Conservation (phyloP, 2,888 invertebrate species). For the Bombylius major region DNA sequence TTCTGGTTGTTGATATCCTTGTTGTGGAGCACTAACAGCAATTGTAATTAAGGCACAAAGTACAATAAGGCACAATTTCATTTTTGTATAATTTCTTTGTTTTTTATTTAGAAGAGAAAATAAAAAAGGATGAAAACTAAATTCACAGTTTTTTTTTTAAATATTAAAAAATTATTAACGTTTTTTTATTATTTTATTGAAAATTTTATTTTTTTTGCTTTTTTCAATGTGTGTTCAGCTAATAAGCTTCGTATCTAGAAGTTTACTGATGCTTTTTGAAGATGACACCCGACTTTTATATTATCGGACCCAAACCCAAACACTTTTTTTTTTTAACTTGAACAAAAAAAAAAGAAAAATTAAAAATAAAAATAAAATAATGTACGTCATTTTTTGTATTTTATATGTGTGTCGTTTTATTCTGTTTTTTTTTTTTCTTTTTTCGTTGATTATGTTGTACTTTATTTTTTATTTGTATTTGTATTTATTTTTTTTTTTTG, state of each 20-base stretch:
- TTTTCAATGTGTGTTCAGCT: no score
- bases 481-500: neutral
- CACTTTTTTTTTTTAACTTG: neutral
- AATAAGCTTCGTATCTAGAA: constrained; percentile 4
- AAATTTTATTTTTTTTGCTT: no score
- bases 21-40: constrained; percentile 18
- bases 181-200: no score
- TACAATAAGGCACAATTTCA: constrained; percentile 17
- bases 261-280: constrained; percentile 20
- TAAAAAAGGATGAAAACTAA: neutral
- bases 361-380: neutral
- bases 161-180: no score
- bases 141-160: neutral
- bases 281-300: constrained; percentile 22
- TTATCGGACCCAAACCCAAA: constrained; percentile 3
- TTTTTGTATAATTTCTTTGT: constrained; percentile 11
- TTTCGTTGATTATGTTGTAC: neutral
- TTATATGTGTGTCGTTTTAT: neutral
- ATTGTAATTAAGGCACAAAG: constrained; percentile 16
- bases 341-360: neutral
- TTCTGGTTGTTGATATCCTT: constrained; percentile 16
- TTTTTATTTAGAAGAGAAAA: neutral
- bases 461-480: neutral
- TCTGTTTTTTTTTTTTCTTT: neutral
- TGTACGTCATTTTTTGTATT: neutral